A percentile compares a stretch with the other conserved stretches of the same genome.
Evolutionary conservation across 2,888 invertebrate genomes (phyloP).

Genomic region (Coronaproctus castanopsis): DNA sequence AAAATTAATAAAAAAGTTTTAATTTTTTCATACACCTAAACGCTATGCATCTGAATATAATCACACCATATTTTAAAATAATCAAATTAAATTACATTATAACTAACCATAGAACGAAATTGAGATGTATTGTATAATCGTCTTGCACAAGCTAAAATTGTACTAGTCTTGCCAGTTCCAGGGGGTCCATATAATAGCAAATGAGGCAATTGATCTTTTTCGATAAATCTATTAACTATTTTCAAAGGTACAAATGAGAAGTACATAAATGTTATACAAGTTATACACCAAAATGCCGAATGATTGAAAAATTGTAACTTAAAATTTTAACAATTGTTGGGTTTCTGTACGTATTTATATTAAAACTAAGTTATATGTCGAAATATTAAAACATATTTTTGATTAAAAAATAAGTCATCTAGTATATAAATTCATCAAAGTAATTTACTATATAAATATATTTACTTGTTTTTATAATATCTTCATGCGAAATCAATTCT

Average conservation of each 20-base stretch:
- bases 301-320: neutral
- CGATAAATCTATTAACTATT: constrained; percentile 67
- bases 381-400: no score
- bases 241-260: constrained; percentile 18
- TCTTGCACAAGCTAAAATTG: constrained; percentile 85
- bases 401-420: constrained; percentile 1
- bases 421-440: neutral
- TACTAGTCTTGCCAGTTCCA: constrained; percentile 95
- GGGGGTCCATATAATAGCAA: constrained; percentile 94
- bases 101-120: constrained; percentile 73
- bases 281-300: constrained; percentile 6
- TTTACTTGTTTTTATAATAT: constrained; percentile 86
- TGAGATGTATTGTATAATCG: constrained; percentile 75
- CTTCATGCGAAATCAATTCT: constrained; percentile 90
- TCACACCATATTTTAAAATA: neutral
- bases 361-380: no score
- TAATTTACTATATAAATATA: neutral
- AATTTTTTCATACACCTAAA: no score
- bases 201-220: constrained; percentile 82
- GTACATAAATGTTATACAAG: constrained; percentile 6
- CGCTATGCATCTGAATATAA: no score
- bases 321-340: no score
- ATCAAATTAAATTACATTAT: neutral
- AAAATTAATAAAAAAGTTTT: neutral
- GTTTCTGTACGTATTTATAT: no score